phyloP scores from a whole-genome alignment of 2,797 vertebrate species.

The Hydrolagus colliei region DNA sequence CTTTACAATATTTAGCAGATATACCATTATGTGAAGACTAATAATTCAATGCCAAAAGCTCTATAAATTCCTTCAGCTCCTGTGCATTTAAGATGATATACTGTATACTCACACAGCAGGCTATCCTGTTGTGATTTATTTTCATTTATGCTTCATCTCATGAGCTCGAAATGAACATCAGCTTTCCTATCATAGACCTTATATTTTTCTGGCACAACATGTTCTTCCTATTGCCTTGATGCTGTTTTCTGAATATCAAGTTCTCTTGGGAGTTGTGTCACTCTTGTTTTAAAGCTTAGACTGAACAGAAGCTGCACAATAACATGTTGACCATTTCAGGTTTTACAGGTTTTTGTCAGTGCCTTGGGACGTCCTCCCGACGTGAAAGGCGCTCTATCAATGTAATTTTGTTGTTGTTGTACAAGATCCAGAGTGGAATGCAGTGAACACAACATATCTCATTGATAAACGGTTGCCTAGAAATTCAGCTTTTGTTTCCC shows the following conservation, averaged over 20 bases:
- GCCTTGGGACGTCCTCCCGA: no score
- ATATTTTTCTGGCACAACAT: not conserved
- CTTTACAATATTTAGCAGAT: constrained; percentile 16
- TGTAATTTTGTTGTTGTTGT: no score
- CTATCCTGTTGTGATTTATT: not conserved
- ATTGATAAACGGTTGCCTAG: not conserved
- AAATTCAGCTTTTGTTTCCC: not conserved
- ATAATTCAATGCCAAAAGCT: not conserved
- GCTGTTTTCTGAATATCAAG: not conserved
- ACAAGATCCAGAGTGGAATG: not conserved
- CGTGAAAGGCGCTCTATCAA: no score
- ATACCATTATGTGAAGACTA: constrained; percentile 13
- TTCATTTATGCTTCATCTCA: constrained; percentile 1
- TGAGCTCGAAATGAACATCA: not conserved
- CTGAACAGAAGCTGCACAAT: not conserved
- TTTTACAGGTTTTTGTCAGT: not conserved
- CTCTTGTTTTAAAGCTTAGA: not conserved
- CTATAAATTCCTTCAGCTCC: not conserved
- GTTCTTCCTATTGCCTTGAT: constrained; percentile 4
- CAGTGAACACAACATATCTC: not conserved
- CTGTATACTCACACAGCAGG: not conserved
- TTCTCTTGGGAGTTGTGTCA: no score
- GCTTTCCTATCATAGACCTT: not conserved
- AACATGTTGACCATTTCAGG: not conserved
- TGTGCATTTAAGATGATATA: not conserved